Percentiles rank a stretch among this genome's conserved stretches.
Conservation (phyloP, 1,140 invertebrate genomes). For the Antheraea pernyi region DNA sequence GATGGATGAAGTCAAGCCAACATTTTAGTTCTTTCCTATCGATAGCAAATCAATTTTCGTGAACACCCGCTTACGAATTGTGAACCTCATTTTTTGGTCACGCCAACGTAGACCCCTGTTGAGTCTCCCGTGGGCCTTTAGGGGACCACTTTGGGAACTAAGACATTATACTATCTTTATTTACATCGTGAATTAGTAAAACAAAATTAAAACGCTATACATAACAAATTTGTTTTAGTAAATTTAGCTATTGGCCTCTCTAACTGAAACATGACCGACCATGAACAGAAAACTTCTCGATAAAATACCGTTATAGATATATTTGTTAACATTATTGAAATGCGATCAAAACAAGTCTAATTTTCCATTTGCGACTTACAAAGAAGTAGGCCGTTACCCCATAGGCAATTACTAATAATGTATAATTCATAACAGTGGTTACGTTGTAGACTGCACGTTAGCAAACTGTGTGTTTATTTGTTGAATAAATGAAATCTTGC, state of each 20-base stretch:
- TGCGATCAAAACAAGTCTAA: background rate
- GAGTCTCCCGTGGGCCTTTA: no score
- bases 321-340: background rate
- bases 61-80: no score
- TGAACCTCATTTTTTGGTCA: no score
- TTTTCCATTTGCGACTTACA: background rate
- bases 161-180: no score
- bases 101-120: no score
- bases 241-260: background rate
- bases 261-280: background rate
- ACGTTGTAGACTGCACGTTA: background rate
- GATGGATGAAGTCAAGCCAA: no score
- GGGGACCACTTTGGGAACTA: no score
- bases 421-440: background rate
- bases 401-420: background rate
- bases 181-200: no score
- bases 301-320: background rate
- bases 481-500: background rate
- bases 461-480: background rate
- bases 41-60: no score
- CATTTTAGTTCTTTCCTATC: no score
- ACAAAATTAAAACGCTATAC: no score
- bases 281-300: background rate
- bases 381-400: slow-evolving; percentile 3
- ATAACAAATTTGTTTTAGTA: background rate